A percentile compares a stretch with the other conserved stretches of the same genome.
These are phyloP conservation scores for Caenorhabditis sulstoni DNA, from an alignment of 2,888 invertebrate species.

Conservation along the genomic window DNA sequence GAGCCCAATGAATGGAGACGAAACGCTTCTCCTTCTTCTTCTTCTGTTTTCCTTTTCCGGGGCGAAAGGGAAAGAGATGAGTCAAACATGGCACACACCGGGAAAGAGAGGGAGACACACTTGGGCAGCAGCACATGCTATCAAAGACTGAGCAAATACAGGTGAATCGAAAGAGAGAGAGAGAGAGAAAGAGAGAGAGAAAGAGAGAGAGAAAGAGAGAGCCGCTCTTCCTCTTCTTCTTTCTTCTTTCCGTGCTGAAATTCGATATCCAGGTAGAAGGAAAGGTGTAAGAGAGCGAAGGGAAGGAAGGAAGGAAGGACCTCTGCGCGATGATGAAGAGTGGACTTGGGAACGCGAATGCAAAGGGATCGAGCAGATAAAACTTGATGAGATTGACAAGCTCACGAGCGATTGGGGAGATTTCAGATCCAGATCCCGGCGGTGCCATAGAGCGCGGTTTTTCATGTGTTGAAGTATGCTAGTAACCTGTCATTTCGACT, in stretches of 20 bases:
- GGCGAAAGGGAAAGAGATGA: background rate
- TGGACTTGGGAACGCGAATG: too few species aligned
- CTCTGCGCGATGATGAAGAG: background rate
- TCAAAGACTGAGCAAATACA: constrained; percentile 48
- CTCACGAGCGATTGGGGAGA: too few species aligned
- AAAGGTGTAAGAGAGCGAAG: background rate
- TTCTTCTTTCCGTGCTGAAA: constrained; percentile 2
- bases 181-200: constrained; percentile 11
- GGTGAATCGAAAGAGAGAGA: constrained; percentile 6
- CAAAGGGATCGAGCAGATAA: too few species aligned
- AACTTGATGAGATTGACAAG: too few species aligned
- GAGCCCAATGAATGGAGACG: background rate
- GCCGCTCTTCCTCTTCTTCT: background rate
- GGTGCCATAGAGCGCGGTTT: too few species aligned
- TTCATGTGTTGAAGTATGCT: too few species aligned
- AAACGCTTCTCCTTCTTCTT: background rate
- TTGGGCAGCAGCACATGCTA: constrained; percentile 15
- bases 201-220: constrained; percentile 6
- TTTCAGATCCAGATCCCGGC: too few species aligned
- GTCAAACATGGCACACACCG: background rate
- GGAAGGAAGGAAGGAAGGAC: background rate
- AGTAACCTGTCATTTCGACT: too few species aligned
- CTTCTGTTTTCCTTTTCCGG: background rate
- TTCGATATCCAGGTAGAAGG: constrained; percentile 21
- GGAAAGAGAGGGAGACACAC: too few species aligned